Conservation (phyloP, 2,888 invertebrate genomes). For the Xylota sylvarum region DNA sequence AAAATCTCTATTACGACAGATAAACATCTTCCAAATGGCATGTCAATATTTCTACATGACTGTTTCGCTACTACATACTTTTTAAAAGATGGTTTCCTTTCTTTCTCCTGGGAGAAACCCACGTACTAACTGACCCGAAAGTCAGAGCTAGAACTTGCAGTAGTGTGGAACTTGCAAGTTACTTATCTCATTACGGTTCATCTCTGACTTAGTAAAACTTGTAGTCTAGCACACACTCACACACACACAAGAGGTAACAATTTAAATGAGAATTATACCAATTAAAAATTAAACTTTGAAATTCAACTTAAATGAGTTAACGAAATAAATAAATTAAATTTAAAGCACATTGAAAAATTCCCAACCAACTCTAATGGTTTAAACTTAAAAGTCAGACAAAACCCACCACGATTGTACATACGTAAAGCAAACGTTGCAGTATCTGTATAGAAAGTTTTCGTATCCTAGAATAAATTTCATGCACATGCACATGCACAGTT, state of each 20-base stretch:
- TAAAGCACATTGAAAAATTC: background rate
- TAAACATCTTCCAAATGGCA: too few species aligned
- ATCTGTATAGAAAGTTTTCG: background rate
- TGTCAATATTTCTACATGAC: too few species aligned
- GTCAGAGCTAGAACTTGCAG: too few species aligned
- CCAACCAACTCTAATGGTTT: background rate
- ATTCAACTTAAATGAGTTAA: background rate
- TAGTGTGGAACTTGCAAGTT: background rate
- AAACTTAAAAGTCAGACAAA: background rate
- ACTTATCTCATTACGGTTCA: background rate
- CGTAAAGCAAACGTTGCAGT: background rate
- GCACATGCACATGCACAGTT: background rate
- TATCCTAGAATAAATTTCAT: background rate
- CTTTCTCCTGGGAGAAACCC: too few species aligned
- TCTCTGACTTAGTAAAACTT: too few species aligned
- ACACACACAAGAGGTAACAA: background rate
- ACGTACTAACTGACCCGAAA: background rate
- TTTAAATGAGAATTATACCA: background rate
- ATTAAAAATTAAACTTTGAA: constrained; percentile 1
- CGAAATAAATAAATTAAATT: background rate
- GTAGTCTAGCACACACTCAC: background rate
- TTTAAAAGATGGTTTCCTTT: too few species aligned
- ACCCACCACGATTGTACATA: too few species aligned
- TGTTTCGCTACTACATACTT: too few species aligned
- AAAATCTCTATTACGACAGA: too few species aligned